Evolutionary conservation across 2,797 vertebrate species (phyloP).

Genomic region (Manis crassicaudata): DNA sequence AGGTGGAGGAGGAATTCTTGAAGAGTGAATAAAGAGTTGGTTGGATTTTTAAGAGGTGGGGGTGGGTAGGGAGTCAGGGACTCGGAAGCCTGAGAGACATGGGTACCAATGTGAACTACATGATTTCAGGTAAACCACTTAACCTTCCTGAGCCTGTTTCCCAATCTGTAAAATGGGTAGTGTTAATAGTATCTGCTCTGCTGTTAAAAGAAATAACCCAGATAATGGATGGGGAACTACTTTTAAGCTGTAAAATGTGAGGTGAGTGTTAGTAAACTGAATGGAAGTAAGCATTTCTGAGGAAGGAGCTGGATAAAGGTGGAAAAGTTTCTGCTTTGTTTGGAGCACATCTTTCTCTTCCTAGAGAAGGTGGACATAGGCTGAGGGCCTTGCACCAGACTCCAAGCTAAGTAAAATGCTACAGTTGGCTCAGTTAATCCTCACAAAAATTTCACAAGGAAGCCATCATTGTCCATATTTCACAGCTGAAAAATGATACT

Average conservation of each 20-base stretch:
- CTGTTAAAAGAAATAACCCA: neutral
- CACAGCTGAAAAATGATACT: conserved; percentile 20
- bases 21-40: conserved; percentile 50
- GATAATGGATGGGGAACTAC: neutral
- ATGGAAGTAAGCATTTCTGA: conserved; percentile 3
- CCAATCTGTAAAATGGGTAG: neutral
- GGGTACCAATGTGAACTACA: conserved; percentile 21
- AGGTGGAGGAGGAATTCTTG: conserved; percentile 56
- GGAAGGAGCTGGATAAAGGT: neutral
- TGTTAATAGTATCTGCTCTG: neutral
- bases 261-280: neutral
- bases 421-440: neutral
- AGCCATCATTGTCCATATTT: neutral
- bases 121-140: conserved; percentile 24
- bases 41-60: conserved; percentile 45
- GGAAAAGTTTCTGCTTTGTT: neutral
- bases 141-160: conserved; percentile 18
- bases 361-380: neutral
- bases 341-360: neutral
- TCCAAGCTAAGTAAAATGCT: neutral
- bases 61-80: neutral
- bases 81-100: conserved; percentile 36
- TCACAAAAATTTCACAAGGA: neutral
- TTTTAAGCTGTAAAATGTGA: neutral
- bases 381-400: neutral